Evolutionary conservation across 2,888 invertebrate genomes (phyloP), one percentile per base, ranked within the genome.

Genomic region (Xestobium rufovillosum): DNA sequence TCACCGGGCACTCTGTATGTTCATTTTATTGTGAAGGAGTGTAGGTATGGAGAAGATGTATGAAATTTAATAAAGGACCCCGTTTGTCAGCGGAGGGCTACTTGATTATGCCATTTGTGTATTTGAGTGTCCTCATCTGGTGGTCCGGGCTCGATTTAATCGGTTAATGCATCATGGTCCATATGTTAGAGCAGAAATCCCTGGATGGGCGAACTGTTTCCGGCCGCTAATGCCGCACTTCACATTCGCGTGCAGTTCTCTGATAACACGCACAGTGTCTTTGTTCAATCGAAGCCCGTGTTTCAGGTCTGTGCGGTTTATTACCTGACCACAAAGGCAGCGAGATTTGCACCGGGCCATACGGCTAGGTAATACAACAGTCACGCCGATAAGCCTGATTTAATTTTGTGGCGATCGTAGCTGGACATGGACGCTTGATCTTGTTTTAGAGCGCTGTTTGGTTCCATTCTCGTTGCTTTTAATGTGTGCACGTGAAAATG

Each of bases 381-480:
- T 47, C 43, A 45, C 47, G 49, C 52, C 54, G 59, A 59, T 59
- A 59, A 59, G 57, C 59, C 55, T 56, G 59, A 59, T 59, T 59
- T 59, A 59, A 59, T 59, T 59, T 59, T 56, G 59, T 52, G 57
- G 58, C 56, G 50, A 56, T 58, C 52, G 50, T 50, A 37, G 52
- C 50, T 48, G 55, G 57, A 57, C 57, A 49, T 50, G 48, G 49
- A 42, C 50, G 55, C 55, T 59, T 56, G 58, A 57, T 59, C 58
- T 59, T 55, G 55, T 54, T 58, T 56, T 55, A 55, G 53, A 52
- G 51, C 51, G 55, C 53, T 54, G 53, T 55, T 54, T 51, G 52
- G n/a, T n/a, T n/a, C n/a, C n/a, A n/a, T n/a, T n/a, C n/a, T n/a
- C n/a, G n/a, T n/a, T n/a, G 37, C 39, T 36, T 41, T 43, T 38